Evolutionary conservation across 2,113 vertebrate genomes (phyloP).

Genomic region (Romanogobio albipinnatus): DNA sequence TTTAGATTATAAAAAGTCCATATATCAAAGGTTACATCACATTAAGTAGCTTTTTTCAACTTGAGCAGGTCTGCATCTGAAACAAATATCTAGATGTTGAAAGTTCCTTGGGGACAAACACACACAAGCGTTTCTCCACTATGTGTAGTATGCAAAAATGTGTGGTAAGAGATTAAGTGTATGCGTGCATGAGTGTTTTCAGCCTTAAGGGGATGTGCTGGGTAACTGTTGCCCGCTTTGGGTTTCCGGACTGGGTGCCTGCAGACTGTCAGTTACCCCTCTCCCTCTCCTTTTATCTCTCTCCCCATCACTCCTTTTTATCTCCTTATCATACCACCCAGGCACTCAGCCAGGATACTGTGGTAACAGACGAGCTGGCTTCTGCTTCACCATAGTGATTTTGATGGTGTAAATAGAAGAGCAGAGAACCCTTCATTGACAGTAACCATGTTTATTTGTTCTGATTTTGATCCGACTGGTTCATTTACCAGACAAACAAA

Average conservation of each 20-base stretch:
- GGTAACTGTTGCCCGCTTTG: conserved; percentile 57
- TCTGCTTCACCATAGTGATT: conserved; percentile 41
- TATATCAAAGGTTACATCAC: neutral
- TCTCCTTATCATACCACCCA: conserved; percentile 55
- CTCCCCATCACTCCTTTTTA: conserved; percentile 57
- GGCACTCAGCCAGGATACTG: conserved; percentile 58
- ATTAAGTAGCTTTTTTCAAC: conserved; percentile 2
- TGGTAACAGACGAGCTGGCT: conserved; percentile 52
- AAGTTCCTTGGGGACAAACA: conserved; percentile 12
- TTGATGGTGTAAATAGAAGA: conserved; percentile 27
- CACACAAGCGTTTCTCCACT: neutral
- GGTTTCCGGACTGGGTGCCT: conserved; percentile 59
- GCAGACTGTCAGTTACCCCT: conserved; percentile 54
- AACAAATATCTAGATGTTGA: conserved; percentile 1
- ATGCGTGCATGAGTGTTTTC: conserved; percentile 30
- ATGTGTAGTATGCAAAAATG: neutral
- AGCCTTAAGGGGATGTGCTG: conserved; percentile 55
- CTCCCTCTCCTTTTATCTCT: conserved; percentile 53
- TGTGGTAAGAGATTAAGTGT: conserved; percentile 33
- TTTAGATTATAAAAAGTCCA: neutral
- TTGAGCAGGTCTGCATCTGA: neutral
- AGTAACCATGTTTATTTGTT: neutral
- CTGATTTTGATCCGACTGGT: neutral
- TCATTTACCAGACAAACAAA: neutral
- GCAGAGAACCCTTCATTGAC: conserved; percentile 8